These are phyloP conservation scores for Nipponia nippon DNA, from an alignment of 2,113 vertebrate genomes.

Conservation along the genomic window DNA sequence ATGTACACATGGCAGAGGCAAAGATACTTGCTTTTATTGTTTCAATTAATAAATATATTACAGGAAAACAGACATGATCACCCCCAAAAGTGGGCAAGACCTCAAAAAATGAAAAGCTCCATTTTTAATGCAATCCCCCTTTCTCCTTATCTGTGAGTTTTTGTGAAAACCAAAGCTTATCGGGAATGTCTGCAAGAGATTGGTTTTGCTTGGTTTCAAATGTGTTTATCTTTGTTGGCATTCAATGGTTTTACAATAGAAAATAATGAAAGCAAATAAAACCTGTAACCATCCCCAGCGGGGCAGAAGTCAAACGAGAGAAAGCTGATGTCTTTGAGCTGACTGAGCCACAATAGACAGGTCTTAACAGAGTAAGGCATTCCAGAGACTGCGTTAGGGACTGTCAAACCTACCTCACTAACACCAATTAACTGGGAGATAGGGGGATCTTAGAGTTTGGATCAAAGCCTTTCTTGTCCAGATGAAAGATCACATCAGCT, in stretches of 20 bases:
- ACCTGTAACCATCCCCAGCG: conserved; percentile 7
- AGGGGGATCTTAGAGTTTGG: conserved; percentile 25
- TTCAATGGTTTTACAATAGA: conserved; percentile 51
- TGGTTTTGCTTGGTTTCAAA: not conserved
- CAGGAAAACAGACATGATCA: not conserved
- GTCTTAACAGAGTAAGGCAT: conserved; percentile 34
- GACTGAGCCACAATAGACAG: conserved; percentile 37
- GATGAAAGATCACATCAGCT: conserved; percentile 48
- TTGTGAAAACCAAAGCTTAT: not conserved
- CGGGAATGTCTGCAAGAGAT: not conserved
- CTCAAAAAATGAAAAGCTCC: not conserved
- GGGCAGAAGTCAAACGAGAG: conserved; percentile 38
- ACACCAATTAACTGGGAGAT: conserved; percentile 59
- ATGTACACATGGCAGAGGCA: not conserved
- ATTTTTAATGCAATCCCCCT: not conserved
- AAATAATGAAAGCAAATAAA: conserved; percentile 57
- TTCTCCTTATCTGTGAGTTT: not conserved
- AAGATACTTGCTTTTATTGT: not conserved
- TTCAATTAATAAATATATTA: not conserved
- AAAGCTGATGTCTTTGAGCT: conserved; percentile 32
- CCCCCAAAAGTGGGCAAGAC: not conserved
- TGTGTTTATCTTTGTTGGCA: not conserved
- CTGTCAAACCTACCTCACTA: conserved; percentile 56
- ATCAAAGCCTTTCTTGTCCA: conserved; percentile 61
- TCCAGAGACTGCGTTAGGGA: not conserved